phyloP scores from a whole-genome alignment of 2,888 invertebrate genomes.

The Callinectes sapidus region DNA sequence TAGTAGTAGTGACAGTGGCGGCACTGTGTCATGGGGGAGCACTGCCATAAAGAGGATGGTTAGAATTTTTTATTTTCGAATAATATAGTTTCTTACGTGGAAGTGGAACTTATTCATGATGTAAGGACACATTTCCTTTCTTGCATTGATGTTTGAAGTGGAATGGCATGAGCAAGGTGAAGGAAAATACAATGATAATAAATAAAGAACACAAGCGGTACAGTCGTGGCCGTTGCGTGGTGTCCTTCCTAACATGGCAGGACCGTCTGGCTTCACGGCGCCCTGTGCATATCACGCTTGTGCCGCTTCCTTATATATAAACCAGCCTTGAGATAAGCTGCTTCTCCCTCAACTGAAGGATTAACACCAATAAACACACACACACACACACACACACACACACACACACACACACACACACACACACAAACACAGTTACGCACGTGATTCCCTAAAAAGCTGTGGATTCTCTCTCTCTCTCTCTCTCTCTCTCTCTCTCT shows the following conservation, averaged over 20 bases:
- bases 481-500: background rate
- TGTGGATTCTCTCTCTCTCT: background rate
- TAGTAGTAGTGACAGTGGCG: constrained; percentile 12
- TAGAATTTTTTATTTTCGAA: too few species aligned
- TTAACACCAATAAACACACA: background rate
- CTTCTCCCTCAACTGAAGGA: background rate
- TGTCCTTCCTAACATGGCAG: background rate
- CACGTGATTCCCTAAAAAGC: too few species aligned
- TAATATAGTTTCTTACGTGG: too few species aligned
- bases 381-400: constrained; percentile 16
- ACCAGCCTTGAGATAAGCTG: background rate
- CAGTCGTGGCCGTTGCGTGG: too few species aligned
- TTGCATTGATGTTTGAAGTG: too few species aligned
- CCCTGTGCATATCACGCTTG: background rate
- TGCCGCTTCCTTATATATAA: background rate
- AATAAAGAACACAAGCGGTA: too few species aligned
- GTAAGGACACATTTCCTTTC: too few species aligned
- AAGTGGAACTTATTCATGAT: too few species aligned
- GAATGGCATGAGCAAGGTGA: background rate
- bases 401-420: constrained; percentile 23
- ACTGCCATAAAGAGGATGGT: too few species aligned
- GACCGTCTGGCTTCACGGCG: background rate
- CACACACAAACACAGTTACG: background rate
- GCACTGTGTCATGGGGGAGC: too few species aligned
- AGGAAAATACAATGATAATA: background rate